Percentiles rank a stretch among this genome's conserved stretches.
Evolutionary conservation across 30 jellyfish, hydroid and myxozoan species (phyloP).

Genomic region (Clytia hemisphaerica): DNA sequence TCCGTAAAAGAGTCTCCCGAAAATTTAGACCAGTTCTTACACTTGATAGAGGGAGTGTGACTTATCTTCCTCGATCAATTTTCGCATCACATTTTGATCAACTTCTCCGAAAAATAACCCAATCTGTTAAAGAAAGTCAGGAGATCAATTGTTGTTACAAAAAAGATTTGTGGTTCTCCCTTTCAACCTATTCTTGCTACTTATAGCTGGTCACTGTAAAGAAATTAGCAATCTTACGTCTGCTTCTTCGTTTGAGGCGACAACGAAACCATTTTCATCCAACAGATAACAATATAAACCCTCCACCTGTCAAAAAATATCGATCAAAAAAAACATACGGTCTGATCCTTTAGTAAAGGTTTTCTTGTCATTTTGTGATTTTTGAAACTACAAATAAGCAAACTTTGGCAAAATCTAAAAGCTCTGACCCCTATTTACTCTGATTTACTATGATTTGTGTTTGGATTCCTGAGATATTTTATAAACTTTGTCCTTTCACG

Average conservation of each 20-base stretch:
- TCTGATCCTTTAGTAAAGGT: background rate
- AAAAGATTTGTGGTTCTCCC: background rate
- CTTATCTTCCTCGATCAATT: conserved; percentile 24
- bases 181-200: background rate
- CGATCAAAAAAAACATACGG: background rate
- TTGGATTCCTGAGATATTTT: too few species aligned
- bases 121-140: conserved; percentile 32
- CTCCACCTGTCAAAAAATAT: conserved; percentile 31
- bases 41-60: conserved; percentile 30
- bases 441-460: too few species aligned
- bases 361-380: too few species aligned
- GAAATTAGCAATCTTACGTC: conserved; percentile 40
- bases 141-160: too few species aligned
- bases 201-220: background rate
- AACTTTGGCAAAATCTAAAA: too few species aligned
- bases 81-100: conserved; percentile 72
- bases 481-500: too few species aligned
- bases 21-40: conserved; percentile 32
- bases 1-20: too few species aligned
- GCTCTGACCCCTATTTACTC: too few species aligned
- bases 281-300: conserved; percentile 79
- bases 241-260: conserved; percentile 58
- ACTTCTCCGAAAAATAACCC: conserved; percentile 76
- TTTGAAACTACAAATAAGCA: too few species aligned
- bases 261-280: conserved; percentile 75